Conservation (phyloP, 2,888 invertebrate genomes). For the Cataglyphis rosenhaueri region DNA sequence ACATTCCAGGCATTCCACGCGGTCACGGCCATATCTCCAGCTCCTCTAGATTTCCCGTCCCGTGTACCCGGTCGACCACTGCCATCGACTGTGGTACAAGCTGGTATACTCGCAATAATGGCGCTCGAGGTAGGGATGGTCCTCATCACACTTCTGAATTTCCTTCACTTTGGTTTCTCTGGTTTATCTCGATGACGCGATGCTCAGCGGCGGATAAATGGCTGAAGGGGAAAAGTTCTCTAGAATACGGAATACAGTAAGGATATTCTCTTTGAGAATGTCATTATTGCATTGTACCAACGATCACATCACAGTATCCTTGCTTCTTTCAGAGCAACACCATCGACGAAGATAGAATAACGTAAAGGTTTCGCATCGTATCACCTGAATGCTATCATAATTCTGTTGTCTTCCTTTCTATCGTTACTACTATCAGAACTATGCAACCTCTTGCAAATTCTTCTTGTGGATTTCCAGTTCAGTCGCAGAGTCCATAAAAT, state of each 20-base stretch:
- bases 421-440: slow-evolving; percentile 12
- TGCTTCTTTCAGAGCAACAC: neutral
- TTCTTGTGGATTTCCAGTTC: neutral
- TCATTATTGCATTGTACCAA: slow-evolving; percentile 22
- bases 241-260: neutral
- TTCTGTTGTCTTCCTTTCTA: neutral
- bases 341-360: neutral
- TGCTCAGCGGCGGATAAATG: slow-evolving; percentile 8
- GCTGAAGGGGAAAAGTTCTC: slow-evolving; percentile 26
- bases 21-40: slow-evolving; percentile 85
- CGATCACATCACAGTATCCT: slow-evolving; percentile 7
- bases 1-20: slow-evolving; percentile 84
- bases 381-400: neutral
- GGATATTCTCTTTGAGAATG: neutral
- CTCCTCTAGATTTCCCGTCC: slow-evolving; percentile 81
- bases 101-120: slow-evolving; percentile 53
- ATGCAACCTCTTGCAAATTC: neutral
- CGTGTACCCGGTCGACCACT: slow-evolving; percentile 58
- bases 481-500: neutral
- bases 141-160: slow-evolving; percentile 34
- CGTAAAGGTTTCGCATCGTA: neutral
- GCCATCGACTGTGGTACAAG: slow-evolving; percentile 49
- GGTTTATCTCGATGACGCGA: slow-evolving; percentile 44
- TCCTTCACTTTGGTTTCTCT: slow-evolving; percentile 43
- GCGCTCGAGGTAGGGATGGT: slow-evolving; percentile 39